Conservation (phyloP, 1,140 invertebrate genomes). For the Gryon sp. region DNA sequence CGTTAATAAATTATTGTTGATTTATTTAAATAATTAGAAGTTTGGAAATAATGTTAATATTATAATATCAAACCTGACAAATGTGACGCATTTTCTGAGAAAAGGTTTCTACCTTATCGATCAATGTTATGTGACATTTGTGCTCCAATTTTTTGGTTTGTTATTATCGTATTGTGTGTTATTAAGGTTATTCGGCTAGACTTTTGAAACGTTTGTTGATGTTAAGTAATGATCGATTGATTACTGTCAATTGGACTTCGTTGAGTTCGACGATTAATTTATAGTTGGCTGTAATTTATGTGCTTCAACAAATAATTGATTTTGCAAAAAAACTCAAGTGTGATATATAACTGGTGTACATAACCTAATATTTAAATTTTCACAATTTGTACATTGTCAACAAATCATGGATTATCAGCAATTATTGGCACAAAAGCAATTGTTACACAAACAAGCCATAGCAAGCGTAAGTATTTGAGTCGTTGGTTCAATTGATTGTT, state of each 20-base stretch:
- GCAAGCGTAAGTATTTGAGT: neutral
- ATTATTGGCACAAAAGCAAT: neutral
- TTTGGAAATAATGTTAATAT: too few species aligned
- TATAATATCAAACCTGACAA: neutral
- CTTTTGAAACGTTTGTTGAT: neutral
- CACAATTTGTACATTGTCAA: neutral
- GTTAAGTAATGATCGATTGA: neutral
- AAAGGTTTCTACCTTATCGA: neutral
- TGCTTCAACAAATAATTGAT: neutral
- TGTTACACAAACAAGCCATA: neutral
- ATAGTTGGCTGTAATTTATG: neutral
- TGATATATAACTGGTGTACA: neutral
- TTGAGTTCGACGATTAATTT: neutral
- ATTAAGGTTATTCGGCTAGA: neutral
- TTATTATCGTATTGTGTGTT: slow-evolving; percentile 5
- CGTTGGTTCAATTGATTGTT: too few species aligned
- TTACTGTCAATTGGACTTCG: too few species aligned
- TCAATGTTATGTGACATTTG: neutral
- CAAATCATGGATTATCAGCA: slow-evolving; percentile 7
- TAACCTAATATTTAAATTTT: slow-evolving; percentile 1
- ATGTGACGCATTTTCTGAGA: neutral
- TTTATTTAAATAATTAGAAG: too few species aligned
- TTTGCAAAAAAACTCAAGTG: neutral
- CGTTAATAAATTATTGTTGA: too few species aligned
- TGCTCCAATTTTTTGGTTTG: neutral